Base-by-base conservation (phyloP, 2,113 vertebrate species). In the Chaetodon auriga region DNA sequence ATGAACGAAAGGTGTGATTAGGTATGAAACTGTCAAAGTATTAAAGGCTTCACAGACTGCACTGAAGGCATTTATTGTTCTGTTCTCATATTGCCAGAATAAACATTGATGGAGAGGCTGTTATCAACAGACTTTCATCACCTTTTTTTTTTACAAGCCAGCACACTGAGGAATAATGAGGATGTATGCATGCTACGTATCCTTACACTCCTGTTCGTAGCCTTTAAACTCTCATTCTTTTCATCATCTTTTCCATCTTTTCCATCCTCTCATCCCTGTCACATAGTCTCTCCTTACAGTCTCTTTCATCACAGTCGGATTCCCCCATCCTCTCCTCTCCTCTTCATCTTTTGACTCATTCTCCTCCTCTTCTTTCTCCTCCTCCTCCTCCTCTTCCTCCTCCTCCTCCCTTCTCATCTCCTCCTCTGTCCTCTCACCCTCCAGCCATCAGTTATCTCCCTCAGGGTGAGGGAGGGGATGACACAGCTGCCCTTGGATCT, bases 361-460 rank as follows among this genome's bases (percentile, higher is more conserved):
- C 18, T 35, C 30, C 58, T 71, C 72, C 48, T 68, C 30, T 30
- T 30, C 30, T 30, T 30, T 30, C 30, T 72, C 60, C 30, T 30
- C 60, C 30, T 30, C 64, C 35, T 54, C 46, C 41, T 0, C 19
- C 1, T 53, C n/a, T 15, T 7, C 23, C 57, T 68, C 58, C 14
- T 68, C 78, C 18, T 35, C 30, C 58, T 71, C 72, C 48, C n/a
- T 30, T 36, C 60, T 77, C 83, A 75, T 81, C 77, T 64, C 36
- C 71, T 62, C 41, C 64, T 58, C 45, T 76, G 41, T 87, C 83
- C 85, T 86, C 66, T 85, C 73, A 76, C 35, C 88, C 80, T 78
- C 23, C 21, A 79, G 49, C 68, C 86, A 87, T 90, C 83, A 85
- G 64, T 81, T 83, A 76, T 84, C 72, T 81, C 83, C 80, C 68